phyloP scores from a whole-genome alignment of 2,797 vertebrate species.

The Spheniscus humboldti region DNA sequence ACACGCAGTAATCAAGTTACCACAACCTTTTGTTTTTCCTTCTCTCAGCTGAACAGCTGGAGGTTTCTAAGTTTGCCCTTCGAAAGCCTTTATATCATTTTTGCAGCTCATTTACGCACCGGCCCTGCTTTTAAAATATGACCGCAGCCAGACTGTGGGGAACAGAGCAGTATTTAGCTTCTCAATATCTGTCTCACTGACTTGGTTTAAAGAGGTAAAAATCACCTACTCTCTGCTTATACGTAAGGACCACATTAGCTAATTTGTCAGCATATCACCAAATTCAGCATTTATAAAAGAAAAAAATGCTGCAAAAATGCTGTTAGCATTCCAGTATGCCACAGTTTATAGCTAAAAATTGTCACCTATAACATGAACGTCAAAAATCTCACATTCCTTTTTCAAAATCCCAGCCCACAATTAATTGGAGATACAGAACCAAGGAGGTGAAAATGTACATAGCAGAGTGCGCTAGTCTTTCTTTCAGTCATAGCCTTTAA shows the following conservation, averaged over 20 bases:
- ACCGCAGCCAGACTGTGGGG: neutral
- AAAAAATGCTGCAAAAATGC: neutral
- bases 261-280: neutral
- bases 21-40: neutral
- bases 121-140: neutral
- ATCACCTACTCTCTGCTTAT: neutral
- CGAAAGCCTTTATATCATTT: slow-evolving; percentile 19
- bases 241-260: neutral
- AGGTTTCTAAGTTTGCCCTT: slow-evolving; percentile 9
- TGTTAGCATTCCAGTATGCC: neutral
- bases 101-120: neutral
- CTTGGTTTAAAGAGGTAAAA: slow-evolving; percentile 29
- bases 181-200: slow-evolving; percentile 17
- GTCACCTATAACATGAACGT: neutral
- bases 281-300: neutral
- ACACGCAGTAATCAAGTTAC: neutral
- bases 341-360: neutral
- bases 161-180: neutral
- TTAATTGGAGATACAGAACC: neutral
- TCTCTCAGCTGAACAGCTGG: slow-evolving; percentile 29
- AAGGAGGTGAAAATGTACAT: neutral
- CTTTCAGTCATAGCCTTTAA: neutral
- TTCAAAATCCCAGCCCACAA: neutral
- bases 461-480: neutral
- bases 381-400: neutral